Conservation (phyloP, 1,140 invertebrate genomes). For the Pachyrhynchus sulphureomaculatus region DNA sequence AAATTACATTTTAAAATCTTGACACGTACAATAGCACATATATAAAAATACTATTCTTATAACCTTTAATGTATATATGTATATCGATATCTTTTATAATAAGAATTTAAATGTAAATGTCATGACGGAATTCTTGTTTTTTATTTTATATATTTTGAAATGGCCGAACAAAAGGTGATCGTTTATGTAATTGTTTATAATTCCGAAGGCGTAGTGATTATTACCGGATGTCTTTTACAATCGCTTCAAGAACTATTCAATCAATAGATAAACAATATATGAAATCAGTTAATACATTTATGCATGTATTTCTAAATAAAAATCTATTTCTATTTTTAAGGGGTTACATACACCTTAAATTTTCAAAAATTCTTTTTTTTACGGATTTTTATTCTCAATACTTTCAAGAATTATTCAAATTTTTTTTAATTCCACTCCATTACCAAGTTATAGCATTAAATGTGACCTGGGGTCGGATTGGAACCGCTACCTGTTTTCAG, state of each 20-base stretch:
- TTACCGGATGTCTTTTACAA: constrained; percentile 11
- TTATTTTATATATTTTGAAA: constrained; percentile 8
- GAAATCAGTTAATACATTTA: no score
- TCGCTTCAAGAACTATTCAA: no score
- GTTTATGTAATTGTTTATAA: constrained; percentile 12
- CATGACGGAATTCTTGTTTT: constrained; percentile 13
- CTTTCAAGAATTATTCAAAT: no score
- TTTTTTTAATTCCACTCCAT: no score
- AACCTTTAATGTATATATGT: background rate
- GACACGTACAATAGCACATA: background rate
- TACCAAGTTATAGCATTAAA: no score
- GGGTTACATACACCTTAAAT: no score
- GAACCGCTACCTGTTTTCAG: no score
- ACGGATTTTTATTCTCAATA: no score
- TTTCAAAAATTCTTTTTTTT: no score
- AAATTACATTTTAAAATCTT: background rate
- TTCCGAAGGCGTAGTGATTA: constrained; percentile 1
- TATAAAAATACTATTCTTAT: constrained; percentile 7
- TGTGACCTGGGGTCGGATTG: no score
- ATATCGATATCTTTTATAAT: constrained; percentile 9
- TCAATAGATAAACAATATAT: background rate
- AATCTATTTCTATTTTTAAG: no score
- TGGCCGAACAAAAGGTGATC: constrained; percentile 2
- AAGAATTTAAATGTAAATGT: constrained; percentile 6
- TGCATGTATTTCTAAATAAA: no score